These are phyloP conservation scores for Argyresthia albistria DNA, from an alignment of 2,888 invertebrate species.

Conservation along the genomic window DNA sequence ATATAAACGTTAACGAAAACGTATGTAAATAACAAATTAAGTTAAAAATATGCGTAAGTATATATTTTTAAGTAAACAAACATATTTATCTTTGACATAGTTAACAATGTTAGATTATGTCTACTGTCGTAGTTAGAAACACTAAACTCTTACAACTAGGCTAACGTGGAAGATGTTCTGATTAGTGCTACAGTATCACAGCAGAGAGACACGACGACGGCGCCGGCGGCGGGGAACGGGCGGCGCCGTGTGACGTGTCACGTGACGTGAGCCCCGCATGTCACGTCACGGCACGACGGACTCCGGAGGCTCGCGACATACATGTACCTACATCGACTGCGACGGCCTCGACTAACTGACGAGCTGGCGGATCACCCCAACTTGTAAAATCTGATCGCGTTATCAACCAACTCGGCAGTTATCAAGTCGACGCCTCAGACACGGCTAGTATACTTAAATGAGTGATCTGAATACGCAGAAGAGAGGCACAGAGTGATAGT, in stretches of 20 bases:
- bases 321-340: constrained; percentile 2
- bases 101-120: constrained; percentile 59
- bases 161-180: constrained; percentile 64
- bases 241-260: background rate
- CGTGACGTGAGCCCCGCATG: background rate
- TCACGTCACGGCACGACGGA: background rate
- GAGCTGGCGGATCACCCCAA: constrained; percentile 1
- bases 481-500: constrained; percentile 69
- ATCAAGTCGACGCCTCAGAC: constrained; percentile 1
- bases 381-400: background rate
- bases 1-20: constrained; percentile 51
- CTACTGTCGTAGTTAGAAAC: constrained; percentile 59
- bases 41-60: constrained; percentile 40
- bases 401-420: background rate
- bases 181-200: constrained; percentile 67
- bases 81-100: constrained; percentile 54
- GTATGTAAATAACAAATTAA: constrained; percentile 54
- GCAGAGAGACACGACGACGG: constrained; percentile 28
- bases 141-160: constrained; percentile 61
- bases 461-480: constrained; percentile 53
- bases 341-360: background rate
- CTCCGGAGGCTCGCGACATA: background rate
- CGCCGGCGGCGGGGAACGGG: background rate
- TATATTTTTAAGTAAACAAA: constrained; percentile 56
- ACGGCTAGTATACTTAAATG: background rate